Conservation (phyloP, 92 coral and sea anemone species). For the Pocillopora grandis region DNA sequence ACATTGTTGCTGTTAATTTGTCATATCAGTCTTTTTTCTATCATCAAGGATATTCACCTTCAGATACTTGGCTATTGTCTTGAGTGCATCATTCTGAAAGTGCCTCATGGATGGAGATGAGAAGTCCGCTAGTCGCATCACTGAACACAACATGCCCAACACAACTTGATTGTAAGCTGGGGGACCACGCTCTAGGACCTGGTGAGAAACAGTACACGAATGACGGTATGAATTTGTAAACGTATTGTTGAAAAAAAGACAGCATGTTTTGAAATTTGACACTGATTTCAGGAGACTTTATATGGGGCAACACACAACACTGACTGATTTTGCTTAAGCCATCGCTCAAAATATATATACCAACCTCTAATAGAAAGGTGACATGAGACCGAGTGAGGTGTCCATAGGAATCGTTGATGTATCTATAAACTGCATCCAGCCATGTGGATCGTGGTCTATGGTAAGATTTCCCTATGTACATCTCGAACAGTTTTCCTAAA, state of each 20-base stretch:
- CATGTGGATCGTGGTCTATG: slow-evolving; percentile 85
- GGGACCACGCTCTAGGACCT: slow-evolving; percentile 95
- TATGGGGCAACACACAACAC: too few relatives aligned
- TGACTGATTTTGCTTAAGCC: too few relatives aligned
- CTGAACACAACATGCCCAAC: slow-evolving; percentile 78
- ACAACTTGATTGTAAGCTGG: slow-evolving; percentile 82
- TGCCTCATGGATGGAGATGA: slow-evolving; percentile 83
- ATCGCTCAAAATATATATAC: background rate
- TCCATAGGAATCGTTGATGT: slow-evolving; percentile 84
- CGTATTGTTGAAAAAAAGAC: too few relatives aligned
- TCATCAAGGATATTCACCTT: slow-evolving; percentile 58
- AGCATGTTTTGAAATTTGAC: too few relatives aligned
- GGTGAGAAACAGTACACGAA: background rate
- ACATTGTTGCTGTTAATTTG: too few relatives aligned
- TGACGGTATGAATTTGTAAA: background rate
- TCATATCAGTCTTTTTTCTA: too few relatives aligned
- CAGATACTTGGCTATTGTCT: slow-evolving; percentile 86
- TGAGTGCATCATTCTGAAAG: slow-evolving; percentile 84
- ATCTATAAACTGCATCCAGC: slow-evolving; percentile 93
- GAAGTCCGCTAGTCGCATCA: slow-evolving; percentile 89
- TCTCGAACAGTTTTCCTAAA: slow-evolving; percentile 84
- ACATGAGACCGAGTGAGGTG: slow-evolving; percentile 80
- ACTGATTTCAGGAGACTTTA: too few relatives aligned
- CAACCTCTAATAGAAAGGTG: slow-evolving; percentile 90
- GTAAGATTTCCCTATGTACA: slow-evolving; percentile 86